Evolutionary conservation across 1,140 invertebrate species (phyloP).

Genomic region (Choristoneura fumiferana): DNA sequence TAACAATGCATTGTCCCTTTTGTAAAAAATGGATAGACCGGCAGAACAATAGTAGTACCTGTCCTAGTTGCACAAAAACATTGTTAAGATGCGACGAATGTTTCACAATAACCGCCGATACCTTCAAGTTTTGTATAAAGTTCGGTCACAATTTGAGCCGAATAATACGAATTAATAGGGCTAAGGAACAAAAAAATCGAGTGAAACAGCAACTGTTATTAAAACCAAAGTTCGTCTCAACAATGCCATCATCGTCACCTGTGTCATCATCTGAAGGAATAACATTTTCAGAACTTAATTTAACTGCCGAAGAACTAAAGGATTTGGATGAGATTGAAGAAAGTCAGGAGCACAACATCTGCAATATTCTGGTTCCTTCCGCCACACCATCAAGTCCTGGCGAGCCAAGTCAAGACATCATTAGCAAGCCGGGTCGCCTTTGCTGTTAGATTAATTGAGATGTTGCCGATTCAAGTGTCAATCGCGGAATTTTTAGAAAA

Average conservation of each 20-base stretch:
- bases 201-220: not conserved
- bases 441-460: not conserved
- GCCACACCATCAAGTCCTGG: not conserved
- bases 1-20: constrained; percentile 4
- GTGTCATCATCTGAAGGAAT: not conserved
- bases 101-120: constrained; percentile 1
- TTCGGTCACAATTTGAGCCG: constrained; percentile 7
- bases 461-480: constrained; percentile 8
- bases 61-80: not conserved
- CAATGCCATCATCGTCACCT: constrained; percentile 6
- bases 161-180: not conserved
- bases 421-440: constrained; percentile 7
- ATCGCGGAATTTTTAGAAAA: not conserved
- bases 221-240: constrained; percentile 2
- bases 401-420: constrained; percentile 1
- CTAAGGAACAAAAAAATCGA: constrained; percentile 4
- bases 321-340: not conserved
- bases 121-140: constrained; percentile 2
- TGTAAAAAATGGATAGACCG: not conserved
- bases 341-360: not conserved
- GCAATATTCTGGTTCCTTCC: not conserved
- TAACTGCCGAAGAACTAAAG: constrained; percentile 9
- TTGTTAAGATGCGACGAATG: constrained; percentile 3
- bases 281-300: constrained; percentile 3
- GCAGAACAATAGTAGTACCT: constrained; percentile 1